These are phyloP conservation scores for Benthosema pterotum DNA, from an alignment of 2,797 vertebrate genomes.

Conservation along the genomic window DNA sequence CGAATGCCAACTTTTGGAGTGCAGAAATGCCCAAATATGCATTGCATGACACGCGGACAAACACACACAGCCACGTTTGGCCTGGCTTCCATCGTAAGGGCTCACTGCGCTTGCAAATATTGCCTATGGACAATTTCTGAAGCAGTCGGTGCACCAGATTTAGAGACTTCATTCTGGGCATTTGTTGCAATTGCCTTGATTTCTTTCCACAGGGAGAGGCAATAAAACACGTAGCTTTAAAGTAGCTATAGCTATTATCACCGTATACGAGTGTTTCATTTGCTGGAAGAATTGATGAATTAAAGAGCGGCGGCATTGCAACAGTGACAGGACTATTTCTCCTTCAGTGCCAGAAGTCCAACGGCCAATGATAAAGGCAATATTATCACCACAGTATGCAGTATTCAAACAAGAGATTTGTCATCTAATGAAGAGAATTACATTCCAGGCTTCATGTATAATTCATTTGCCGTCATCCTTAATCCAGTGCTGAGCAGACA, in stretches of 20 bases:
- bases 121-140: too few relatives aligned
- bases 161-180: too few relatives aligned
- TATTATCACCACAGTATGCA: slow-evolving; percentile 76
- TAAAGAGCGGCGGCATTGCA: slow-evolving; percentile 60
- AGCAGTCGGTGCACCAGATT: too few relatives aligned
- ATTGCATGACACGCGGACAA: neutral
- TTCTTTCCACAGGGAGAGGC: too few relatives aligned
- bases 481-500: slow-evolving; percentile 66
- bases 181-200: too few relatives aligned
- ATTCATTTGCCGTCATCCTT: slow-evolving; percentile 72
- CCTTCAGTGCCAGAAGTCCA: slow-evolving; percentile 47
- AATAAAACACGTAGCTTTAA: slow-evolving; percentile 39
- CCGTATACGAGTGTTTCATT: slow-evolving; percentile 66
- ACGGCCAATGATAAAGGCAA: slow-evolving; percentile 69
- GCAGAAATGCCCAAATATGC: too few relatives aligned
- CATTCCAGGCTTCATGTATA: slow-evolving; percentile 75
- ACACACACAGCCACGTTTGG: too few relatives aligned
- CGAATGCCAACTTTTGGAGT: too few relatives aligned
- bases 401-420: slow-evolving; percentile 78
- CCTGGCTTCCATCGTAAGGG: too few relatives aligned
- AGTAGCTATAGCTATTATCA: slow-evolving; percentile 53
- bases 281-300: slow-evolving; percentile 68
- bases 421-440: slow-evolving; percentile 81
- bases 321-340: slow-evolving; percentile 65
- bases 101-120: too few relatives aligned